A percentile compares a stretch with the other conserved stretches of the same genome.
These are phyloP conservation scores for Melitaea cinxia DNA, from an alignment of 1,140 invertebrate species.

Conservation along the genomic window DNA sequence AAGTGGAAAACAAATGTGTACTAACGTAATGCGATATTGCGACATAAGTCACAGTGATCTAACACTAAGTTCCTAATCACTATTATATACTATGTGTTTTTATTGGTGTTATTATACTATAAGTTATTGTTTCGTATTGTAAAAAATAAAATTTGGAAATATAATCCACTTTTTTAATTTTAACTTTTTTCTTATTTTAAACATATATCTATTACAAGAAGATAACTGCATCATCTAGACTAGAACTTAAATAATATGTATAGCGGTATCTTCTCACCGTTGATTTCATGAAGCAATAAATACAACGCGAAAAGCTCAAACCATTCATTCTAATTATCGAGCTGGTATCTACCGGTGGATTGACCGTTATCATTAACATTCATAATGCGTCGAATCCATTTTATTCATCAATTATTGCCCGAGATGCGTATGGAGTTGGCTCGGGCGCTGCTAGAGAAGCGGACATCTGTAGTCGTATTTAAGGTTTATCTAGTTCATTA, in stretches of 20 bases:
- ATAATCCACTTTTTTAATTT: no score
- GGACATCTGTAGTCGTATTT: constrained; percentile 75
- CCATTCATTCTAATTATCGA: constrained; percentile 71
- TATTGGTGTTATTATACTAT: no score
- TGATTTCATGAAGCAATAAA: constrained; percentile 50
- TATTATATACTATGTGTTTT: no score
- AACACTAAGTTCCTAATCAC: no score
- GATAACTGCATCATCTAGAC: no score
- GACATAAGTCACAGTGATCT: constrained; percentile 42
- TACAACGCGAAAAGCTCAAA: constrained; percentile 48
- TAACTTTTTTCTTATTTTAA: no score
- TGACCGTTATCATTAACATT: constrained; percentile 64
- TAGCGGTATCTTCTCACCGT: constrained; percentile 33
- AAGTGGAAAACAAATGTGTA: constrained; percentile 59
- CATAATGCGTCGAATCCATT: constrained; percentile 63
- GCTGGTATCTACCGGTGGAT: constrained; percentile 44
- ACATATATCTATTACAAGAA: no score
- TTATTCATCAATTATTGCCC: constrained; percentile 72
- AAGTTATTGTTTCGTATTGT: no score
- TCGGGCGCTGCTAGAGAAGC: constrained; percentile 53
- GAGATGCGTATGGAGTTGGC: constrained; percentile 45
- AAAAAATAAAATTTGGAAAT: no score
- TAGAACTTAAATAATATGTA: not conserved
- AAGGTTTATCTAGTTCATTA: constrained; percentile 76
- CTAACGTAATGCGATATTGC: constrained; percentile 44